Conservation (phyloP, 2,113 vertebrate species). For the Echinops telfairi region DNA sequence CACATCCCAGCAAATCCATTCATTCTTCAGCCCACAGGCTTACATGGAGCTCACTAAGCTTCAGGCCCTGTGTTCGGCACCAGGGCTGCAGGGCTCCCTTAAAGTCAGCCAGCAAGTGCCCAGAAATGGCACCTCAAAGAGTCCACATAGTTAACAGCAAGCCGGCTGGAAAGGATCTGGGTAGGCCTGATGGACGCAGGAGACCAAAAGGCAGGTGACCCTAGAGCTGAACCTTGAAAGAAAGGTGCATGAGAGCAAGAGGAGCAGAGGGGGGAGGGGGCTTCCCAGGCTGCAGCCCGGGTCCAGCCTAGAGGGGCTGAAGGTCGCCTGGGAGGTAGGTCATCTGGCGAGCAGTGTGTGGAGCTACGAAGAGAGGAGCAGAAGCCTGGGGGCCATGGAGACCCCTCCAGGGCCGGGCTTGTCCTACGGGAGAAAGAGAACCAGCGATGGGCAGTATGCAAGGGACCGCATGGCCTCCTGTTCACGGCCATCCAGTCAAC, state of each 20-base stretch:
- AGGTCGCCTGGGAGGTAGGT: not conserved
- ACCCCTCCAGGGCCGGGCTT: no score
- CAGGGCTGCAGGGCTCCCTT: not conserved
- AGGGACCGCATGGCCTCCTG: no score
- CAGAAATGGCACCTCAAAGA: not conserved
- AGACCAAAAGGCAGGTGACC: not conserved
- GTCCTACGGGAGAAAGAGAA: not conserved
- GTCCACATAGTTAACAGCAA: no score
- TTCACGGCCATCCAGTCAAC: no score
- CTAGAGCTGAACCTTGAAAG: not conserved
- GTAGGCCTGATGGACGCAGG: not conserved
- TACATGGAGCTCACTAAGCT: not conserved
- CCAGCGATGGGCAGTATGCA: no score
- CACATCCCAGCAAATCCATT: not conserved
- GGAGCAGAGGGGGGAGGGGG: not conserved
- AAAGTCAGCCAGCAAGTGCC: not conserved
- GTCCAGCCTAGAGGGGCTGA: not conserved
- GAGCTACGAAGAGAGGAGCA: not conserved
- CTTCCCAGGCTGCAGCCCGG: not conserved
- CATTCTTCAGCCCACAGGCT: not conserved
- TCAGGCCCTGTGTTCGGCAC: not conserved
- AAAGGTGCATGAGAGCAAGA: not conserved
- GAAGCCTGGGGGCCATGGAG: not conserved
- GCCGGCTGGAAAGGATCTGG: not conserved
- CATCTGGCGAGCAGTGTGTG: not conserved